Percentiles rank a stretch among this genome's conserved stretches.
phyloP scores from a whole-genome alignment of 2,113 vertebrate genomes.

The Thinocorus orbignyianus region DNA sequence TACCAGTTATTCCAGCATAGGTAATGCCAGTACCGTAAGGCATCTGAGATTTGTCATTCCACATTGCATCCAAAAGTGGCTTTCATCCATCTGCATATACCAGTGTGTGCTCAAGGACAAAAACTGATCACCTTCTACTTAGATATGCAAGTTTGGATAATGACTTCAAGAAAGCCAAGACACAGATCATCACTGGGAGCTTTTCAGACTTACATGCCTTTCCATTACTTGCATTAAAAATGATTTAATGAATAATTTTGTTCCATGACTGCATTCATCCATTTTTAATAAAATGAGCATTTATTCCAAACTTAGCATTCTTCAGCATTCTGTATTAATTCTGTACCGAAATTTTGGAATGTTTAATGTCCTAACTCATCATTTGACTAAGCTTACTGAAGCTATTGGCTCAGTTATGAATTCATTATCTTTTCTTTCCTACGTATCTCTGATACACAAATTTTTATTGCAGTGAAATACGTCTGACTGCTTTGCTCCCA shows the following conservation, averaged over 20 bases:
- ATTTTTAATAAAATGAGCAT: conserved; percentile 44
- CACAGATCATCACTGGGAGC: background rate
- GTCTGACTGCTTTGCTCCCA: background rate
- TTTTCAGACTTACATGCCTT: background rate
- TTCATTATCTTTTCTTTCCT: conserved; percentile 36
- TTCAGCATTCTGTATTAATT: conserved; percentile 24
- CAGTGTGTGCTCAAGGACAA: background rate
- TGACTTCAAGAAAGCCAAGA: background rate
- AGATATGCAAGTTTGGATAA: background rate
- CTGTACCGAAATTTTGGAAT: background rate
- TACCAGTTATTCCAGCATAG: background rate
- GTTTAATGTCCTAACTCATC: conserved; percentile 21
- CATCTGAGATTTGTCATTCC: background rate
- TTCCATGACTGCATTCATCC: conserved; percentile 13
- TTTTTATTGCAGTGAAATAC: conserved; percentile 31
- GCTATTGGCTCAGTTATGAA: conserved; percentile 10
- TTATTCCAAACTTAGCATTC: conserved; percentile 17
- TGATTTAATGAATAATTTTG: conserved; percentile 44
- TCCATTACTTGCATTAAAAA: conserved; percentile 16
- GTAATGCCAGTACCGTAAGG: background rate
- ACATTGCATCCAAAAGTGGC: background rate
- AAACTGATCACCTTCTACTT: background rate
- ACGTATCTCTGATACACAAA: conserved; percentile 15
- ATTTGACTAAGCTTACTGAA: conserved; percentile 43
- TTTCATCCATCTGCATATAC: background rate